A percentile compares a stretch with the other conserved stretches of the same genome.
Evolutionary conservation across 2,113 vertebrate genomes (phyloP).

Genomic region (Hirundichthys speculiger): DNA sequence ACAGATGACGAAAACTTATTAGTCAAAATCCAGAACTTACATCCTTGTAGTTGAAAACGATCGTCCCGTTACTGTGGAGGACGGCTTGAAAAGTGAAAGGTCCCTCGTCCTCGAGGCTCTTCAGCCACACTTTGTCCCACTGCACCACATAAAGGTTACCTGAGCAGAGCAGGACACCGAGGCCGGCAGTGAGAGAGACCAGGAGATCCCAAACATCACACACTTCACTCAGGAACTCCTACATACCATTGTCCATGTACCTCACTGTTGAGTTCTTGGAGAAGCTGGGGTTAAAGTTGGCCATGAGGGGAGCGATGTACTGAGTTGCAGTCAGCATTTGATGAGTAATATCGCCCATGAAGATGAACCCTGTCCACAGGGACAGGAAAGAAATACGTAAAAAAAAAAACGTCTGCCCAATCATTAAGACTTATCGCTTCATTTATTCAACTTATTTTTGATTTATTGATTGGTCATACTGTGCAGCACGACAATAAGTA

Average conservation of each 20-base stretch:
- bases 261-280: slow-evolving; percentile 89
- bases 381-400: neutral
- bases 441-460: too few relatives aligned
- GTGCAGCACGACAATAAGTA: too few relatives aligned
- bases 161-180: slow-evolving; percentile 51
- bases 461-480: too few relatives aligned
- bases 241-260: slow-evolving; percentile 92
- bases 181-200: neutral
- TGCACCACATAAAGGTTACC: slow-evolving; percentile 89
- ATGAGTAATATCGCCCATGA: slow-evolving; percentile 90
- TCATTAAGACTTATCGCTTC: too few relatives aligned
- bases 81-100: slow-evolving; percentile 90
- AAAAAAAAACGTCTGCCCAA: too few relatives aligned
- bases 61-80: slow-evolving; percentile 85
- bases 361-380: slow-evolving; percentile 89
- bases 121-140: slow-evolving; percentile 90
- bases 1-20: neutral
- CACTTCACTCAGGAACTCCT: neutral
- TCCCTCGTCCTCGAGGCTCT: slow-evolving; percentile 84
- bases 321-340: slow-evolving; percentile 97
- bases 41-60: slow-evolving; percentile 89
- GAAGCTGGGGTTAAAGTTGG: slow-evolving; percentile 97
- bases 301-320: slow-evolving; percentile 95
- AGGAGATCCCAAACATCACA: neutral
- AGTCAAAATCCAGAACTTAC: slow-evolving; percentile 66